Percentiles rank a stretch among this genome's conserved stretches.
phyloP scores from a whole-genome alignment of 2,888 invertebrate genomes.

The Mystacides longicornis region DNA sequence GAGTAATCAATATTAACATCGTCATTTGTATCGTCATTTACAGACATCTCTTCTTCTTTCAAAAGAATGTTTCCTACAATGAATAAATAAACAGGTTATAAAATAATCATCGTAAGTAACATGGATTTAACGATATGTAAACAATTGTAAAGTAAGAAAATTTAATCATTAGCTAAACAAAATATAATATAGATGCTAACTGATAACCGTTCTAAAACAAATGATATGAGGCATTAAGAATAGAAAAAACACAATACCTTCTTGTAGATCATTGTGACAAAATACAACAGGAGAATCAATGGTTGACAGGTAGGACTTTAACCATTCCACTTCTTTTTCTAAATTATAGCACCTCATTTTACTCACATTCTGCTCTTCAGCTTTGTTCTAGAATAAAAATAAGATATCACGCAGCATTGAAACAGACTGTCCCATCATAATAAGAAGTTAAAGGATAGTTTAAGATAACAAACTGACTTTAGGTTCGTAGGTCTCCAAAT shows the following conservation, averaged over 20 bases:
- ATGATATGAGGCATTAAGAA: not conserved
- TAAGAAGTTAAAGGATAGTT: not conserved
- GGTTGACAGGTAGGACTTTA: constrained; percentile 52
- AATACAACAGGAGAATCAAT: constrained; percentile 78
- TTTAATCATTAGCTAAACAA: no score
- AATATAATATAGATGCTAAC: no score
- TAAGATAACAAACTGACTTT: constrained; percentile 6
- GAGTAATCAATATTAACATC: constrained; percentile 24
- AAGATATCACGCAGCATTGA: no score
- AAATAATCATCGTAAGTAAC: not conserved
- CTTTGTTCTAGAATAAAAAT: not conserved
- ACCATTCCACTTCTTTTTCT: constrained; percentile 61
- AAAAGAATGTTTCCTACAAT: constrained; percentile 49
- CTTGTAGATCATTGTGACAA: constrained; percentile 93
- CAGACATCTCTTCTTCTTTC: constrained; percentile 35
- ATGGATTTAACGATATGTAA: not conserved
- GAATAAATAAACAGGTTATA: not conserved
- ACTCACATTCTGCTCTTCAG: constrained; percentile 33
- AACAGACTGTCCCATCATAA: not conserved
- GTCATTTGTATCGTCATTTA: constrained; percentile 23
- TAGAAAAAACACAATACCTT: constrained; percentile 47
- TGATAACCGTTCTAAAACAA: no score
- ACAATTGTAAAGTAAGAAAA: not conserved
- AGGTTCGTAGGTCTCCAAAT: constrained; percentile 28
- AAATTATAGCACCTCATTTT: constrained; percentile 49